phyloP scores from a whole-genome alignment of 2,113 vertebrate genomes.

The Chiloscyllium plagiosum region DNA sequence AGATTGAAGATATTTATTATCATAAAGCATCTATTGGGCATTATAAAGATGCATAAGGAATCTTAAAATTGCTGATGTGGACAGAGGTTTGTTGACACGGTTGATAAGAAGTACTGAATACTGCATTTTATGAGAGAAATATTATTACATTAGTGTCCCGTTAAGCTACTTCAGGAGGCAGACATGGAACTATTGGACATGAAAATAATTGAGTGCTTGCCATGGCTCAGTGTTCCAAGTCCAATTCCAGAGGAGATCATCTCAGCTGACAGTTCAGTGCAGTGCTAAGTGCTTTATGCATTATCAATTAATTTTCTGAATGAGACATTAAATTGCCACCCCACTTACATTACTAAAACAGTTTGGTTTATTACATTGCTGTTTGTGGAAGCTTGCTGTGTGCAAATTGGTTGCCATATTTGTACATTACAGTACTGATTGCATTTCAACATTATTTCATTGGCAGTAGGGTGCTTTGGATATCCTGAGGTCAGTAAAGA shows the following conservation, averaged over 20 bases:
- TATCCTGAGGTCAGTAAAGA: neutral
- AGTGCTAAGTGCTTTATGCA: neutral
- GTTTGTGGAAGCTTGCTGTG: neutral
- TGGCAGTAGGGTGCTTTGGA: neutral
- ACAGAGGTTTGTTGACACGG: neutral
- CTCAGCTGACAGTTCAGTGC: neutral
- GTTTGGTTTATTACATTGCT: neutral
- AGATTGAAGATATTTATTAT: neutral
- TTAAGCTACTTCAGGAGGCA: neutral
- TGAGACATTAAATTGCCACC: neutral
- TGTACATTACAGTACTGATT: neutral
- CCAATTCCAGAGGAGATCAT: neutral
- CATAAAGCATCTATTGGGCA: neutral
- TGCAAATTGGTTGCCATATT: neutral
- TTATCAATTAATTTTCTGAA: neutral
- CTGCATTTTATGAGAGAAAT: neutral
- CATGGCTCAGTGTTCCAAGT: neutral
- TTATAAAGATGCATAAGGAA: neutral
- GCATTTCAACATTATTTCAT: neutral
- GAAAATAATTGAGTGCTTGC: neutral
- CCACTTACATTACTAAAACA: neutral
- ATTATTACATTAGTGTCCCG: neutral
- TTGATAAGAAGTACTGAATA: neutral
- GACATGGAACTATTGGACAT: neutral
- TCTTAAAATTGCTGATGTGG: neutral